These are phyloP conservation scores for Nomada hirtipes DNA, from an alignment of 2,888 invertebrate genomes.

Conservation along the genomic window DNA sequence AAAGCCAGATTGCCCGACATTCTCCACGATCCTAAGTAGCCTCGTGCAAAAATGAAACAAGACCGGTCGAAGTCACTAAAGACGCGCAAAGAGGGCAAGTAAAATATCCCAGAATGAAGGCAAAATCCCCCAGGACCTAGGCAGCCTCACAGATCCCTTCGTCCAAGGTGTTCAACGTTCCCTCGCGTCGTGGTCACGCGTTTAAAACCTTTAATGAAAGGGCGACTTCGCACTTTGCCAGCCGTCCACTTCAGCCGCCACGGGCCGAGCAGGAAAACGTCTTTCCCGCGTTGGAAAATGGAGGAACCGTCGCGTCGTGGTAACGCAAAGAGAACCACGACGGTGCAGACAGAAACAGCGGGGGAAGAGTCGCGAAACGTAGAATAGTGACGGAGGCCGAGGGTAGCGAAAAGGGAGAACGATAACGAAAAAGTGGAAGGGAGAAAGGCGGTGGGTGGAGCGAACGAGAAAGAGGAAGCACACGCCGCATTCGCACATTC, in stretches of 20 bases:
- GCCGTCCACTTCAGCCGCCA: conserved; percentile 56
- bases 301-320: conserved; percentile 2
- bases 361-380: neutral
- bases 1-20: no score
- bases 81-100: conserved; percentile 1
- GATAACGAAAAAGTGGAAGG: neutral
- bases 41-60: no score
- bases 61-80: neutral
- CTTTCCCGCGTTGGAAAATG: neutral
- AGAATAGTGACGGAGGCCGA: neutral
- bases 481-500: conserved; percentile 83
- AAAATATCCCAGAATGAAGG: conserved; percentile 21
- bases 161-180: conserved; percentile 62
- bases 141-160: conserved; percentile 42
- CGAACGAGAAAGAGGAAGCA: conserved; percentile 74
- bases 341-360: neutral
- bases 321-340: neutral
- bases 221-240: conserved; percentile 71
- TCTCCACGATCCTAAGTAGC: no score
- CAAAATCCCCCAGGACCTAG: conserved; percentile 50
- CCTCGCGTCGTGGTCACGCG: conserved; percentile 69
- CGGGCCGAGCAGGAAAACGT: conserved; percentile 46
- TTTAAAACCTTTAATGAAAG: conserved; percentile 76
- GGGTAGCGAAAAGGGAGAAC: neutral
- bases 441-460: conserved; percentile 53